Evolutionary conservation across 2,888 invertebrate genomes (phyloP), one percentile per base, ranked within the genome.

Genomic region (Cerastoderma edule): DNA sequence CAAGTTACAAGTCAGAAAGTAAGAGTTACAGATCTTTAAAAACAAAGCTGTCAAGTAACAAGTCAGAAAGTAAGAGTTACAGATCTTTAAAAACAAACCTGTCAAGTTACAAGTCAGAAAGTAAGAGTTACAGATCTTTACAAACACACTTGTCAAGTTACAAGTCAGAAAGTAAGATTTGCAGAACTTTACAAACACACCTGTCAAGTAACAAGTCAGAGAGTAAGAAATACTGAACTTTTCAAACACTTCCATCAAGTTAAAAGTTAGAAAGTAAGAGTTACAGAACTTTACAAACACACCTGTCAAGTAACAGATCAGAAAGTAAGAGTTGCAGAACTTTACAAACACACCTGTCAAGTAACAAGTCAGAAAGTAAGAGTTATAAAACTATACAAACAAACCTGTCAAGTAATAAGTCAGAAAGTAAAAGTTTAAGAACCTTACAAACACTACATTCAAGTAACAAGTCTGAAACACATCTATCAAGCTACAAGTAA

Each of bases 401-500:
- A 44, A 10, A 44, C 44, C 44, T 19, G 19, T 44, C 44, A n/a
- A n/a, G n/a, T n/a, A n/a, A n/a, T n/a, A n/a, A n/a, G n/a, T n/a
- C n/a, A n/a, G n/a, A n/a, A n/a, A 44, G 19, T 13, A 13, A n/a
- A n/a, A 95, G 75, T 93, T 93, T 64, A 95, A 95, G 86, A 94
- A 94, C 8, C 94, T 93, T 86, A 94, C 94, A 27, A 94, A 94
- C 85, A 96, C 96, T 0, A 91, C 94, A 1, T 92, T 95, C 27
- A 94, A 95, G 89, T 91, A 97, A 10, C 85, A 88, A 69, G 88
- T 93, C 57, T 85, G 83, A 70, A 92, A 89, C 35, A 93, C 94
- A 0, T 96, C 96, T 96, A 94, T 94, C 85, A 93, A 95, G 75
- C 93, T 97, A 56, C 96, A 96, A 96, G 27, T 94, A 97, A 78